A percentile compares a stretch with the other conserved stretches of the same genome.
Conservation (phyloP, 2,797 vertebrate species). For the Bothrops alternatus region DNA sequence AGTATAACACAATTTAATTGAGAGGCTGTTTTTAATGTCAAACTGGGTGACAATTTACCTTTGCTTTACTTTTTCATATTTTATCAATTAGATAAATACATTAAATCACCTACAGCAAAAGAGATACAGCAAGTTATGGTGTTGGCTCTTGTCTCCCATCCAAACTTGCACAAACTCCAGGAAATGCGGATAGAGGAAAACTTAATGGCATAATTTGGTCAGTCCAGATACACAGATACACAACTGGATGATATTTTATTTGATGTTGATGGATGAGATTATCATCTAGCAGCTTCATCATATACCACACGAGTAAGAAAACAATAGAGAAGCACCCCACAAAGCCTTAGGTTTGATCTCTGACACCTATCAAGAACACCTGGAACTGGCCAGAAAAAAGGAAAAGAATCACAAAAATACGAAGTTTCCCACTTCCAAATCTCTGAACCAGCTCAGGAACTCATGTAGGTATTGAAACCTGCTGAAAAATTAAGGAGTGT, state of each 20-base stretch:
- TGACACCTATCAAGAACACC: not conserved
- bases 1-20: not conserved
- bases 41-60: not conserved
- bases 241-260: not conserved
- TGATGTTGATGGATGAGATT: not conserved
- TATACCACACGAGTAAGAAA: not conserved
- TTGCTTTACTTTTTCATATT: not conserved
- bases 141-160: not conserved
- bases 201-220: not conserved
- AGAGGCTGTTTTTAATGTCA: not conserved
- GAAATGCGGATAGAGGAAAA: not conserved
- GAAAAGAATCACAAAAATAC: not conserved
- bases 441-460: not conserved
- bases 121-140: not conserved
- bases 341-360: not conserved
- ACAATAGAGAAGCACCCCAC: not conserved
- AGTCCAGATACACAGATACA: not conserved
- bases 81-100: not conserved
- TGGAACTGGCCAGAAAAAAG: not conserved
- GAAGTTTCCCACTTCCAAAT: not conserved
- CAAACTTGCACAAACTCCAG: not conserved
- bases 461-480: not conserved
- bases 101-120: not conserved
- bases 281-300: not conserved
- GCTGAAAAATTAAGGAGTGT: not conserved